Base-by-base conservation (phyloP, 2,113 vertebrate genomes). In the Microcebus tavaratra region DNA sequence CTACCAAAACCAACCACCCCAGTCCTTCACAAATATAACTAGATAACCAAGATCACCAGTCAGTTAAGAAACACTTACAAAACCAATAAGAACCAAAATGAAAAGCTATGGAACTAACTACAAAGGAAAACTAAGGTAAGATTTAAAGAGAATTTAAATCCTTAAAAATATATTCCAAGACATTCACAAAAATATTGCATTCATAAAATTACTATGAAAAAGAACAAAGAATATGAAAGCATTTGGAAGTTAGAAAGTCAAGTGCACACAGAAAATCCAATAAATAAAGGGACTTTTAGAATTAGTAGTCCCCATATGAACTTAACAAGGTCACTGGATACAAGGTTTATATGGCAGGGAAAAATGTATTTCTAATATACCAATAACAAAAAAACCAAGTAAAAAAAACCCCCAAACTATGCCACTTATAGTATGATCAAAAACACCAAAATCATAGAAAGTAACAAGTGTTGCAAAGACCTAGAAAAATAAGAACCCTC, bases 1-100 rank as follows among this genome's bases (percentile, higher is more conserved):
- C 36, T 88, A 95, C 57, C 42, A 92, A 94, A 96, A 91, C 15
- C 36, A 97, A 94, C 15, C 39, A 90, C 23, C 14, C 50, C 63
- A 23, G 15, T 91, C 31, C 61, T 95, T 94, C 14, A 73, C 61
- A 92, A 87, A 90, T 63, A 97, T 45, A 21, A 91, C 13, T 2
- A 76, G 31, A 90, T 75, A 89, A 81, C n/a, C 31, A 88, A 88
- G 42, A 88, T 76, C 20, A 89, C 21, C 53, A 81, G 10, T 65
- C 90, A 84, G 25, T 82, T 82, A 67, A 70, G 48, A 95, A 91
- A 75, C 45, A 88, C 3, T 36, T 34, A 72, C 31, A 68, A 95
- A 73, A 82, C 78, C 67, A 76, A 79, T 21, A 94, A 86, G 31
- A 14, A 63, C 25, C 90, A 93, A 92, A 93, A 70, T 73, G 34